phyloP scores from a whole-genome alignment of 2,797 vertebrate genomes.

The Pseudopleuronectes americanus region DNA sequence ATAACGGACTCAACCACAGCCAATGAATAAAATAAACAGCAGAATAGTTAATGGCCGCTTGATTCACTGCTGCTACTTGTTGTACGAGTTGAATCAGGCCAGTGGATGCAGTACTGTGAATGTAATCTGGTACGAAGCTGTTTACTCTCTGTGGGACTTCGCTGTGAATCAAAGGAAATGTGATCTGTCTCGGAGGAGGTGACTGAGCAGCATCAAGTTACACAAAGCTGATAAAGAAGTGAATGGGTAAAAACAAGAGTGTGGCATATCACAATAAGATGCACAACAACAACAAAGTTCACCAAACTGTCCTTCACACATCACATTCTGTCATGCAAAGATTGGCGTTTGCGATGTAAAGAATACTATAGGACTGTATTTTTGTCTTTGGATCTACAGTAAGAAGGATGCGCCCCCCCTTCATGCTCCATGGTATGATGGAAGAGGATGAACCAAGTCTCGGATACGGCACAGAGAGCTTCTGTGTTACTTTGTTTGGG shows the following conservation, averaged over 20 bases:
- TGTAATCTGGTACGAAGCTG: constrained; percentile 43
- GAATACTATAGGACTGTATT: not conserved
- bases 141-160: constrained; percentile 65
- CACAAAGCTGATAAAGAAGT: constrained; percentile 63
- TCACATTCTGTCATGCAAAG: constrained; percentile 18
- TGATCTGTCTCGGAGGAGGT: constrained; percentile 73
- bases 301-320: constrained; percentile 3
- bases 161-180: constrained; percentile 74
- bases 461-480: constrained; percentile 62
- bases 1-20: constrained; percentile 39
- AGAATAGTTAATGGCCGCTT: constrained; percentile 35
- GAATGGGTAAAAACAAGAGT: constrained; percentile 37
- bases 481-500: constrained; percentile 64
- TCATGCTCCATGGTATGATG: constrained; percentile 45
- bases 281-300: constrained; percentile 41
- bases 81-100: constrained; percentile 57
- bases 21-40: constrained; percentile 55
- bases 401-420: constrained; percentile 13
- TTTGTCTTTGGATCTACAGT: constrained; percentile 7
- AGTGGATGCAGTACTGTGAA: constrained; percentile 40
- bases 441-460: constrained; percentile 66
- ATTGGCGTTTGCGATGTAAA: not conserved
- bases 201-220: constrained; percentile 65
- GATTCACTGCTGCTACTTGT: constrained; percentile 47
- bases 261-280: constrained; percentile 26